These are phyloP conservation scores for Epicampocera succincta DNA, from an alignment of 2,888 invertebrate genomes.

Conservation along the genomic window DNA sequence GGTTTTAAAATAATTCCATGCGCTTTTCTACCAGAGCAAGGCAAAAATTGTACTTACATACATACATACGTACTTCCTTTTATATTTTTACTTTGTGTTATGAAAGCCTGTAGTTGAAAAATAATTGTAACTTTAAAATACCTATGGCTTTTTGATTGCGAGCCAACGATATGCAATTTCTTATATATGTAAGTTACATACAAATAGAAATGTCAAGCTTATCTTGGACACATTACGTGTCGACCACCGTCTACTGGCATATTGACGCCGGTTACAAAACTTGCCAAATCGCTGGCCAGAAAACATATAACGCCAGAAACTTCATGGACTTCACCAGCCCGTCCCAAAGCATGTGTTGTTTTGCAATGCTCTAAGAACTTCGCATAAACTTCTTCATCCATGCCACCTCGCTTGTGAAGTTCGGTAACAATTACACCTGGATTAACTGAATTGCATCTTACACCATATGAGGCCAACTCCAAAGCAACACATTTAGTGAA, in stretches of 20 bases:
- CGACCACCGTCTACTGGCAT: constrained; percentile 96
- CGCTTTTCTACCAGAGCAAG: too few species aligned
- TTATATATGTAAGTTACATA: too few species aligned
- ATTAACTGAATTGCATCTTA: constrained; percentile 95
- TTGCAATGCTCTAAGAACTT: constrained; percentile 91
- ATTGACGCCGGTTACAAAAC: constrained; percentile 93
- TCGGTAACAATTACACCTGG: constrained; percentile 95
- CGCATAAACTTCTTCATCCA: constrained; percentile 89
- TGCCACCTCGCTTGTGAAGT: constrained; percentile 91
- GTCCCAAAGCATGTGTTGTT: constrained; percentile 93
- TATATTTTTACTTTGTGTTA: too few species aligned
- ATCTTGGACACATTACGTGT: constrained; percentile 94
- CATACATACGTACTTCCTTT: too few species aligned
- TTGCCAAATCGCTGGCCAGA: constrained; percentile 91
- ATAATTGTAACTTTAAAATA: too few species aligned
- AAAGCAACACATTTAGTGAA: constrained; percentile 95
- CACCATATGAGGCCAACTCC: constrained; percentile 90
- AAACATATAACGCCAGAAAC: constrained; percentile 94
- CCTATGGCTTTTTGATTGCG: too few species aligned
- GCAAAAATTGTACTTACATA: too few species aligned
- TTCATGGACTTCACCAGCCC: constrained; percentile 91
- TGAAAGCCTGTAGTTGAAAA: too few species aligned
- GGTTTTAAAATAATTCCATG: too few species aligned
- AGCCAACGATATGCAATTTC: too few species aligned
- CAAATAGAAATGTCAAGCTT: constrained; percentile 60